Evolutionary conservation across 1,140 invertebrate species (phyloP), one percentile per base, ranked within the genome.

Genomic region (Drosophila chauvacae): DNA sequence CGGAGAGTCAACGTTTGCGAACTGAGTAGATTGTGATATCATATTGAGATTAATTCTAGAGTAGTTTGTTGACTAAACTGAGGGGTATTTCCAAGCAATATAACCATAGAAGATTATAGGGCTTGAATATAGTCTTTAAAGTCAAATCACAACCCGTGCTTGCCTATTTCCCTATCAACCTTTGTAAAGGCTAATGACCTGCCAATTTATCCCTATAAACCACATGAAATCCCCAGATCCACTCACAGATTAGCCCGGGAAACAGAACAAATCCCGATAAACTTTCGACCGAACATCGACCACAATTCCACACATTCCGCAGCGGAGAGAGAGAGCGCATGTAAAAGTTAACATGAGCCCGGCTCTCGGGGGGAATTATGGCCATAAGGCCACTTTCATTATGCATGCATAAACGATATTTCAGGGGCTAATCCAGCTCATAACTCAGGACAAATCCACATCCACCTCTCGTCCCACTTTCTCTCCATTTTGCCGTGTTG

Each of bases 391-490:
- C 74, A 71, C 56, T 70, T 76, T 76, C 72, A 76, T 76, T 77
- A 77, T 77, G 73, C 74, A 77, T 69, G 73, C 63, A 77, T 77
- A 77, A 77, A 56, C 74, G 70, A 77, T 77, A 77, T 77, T 77
- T 76, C 62, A 76, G 41, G 57, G 73, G 73, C 61, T 66, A 76
- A 76, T 76, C 69, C 69, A 37, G 44, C 53, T 72, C 69, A 72
- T 72, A 72, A 72, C 69, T 72, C 69, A 72, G 69, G 37, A 7
- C 69, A 59, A 72, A 33, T 60, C 45, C 53, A 39, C 44, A 37
- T 20, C 44, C 35, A 56, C 50, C 64, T 30, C 68, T 11, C 18
- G 3, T 18, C 26, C 30, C 9, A 18, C 4, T 18, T 39, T 18
- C 16, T 20, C 37, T 13, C 51, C 65, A 51, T 45, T 51, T 30